Evolutionary conservation across 2,888 invertebrate genomes (phyloP), one percentile per base, ranked within the genome.

Genomic region (Papilio protenor): DNA sequence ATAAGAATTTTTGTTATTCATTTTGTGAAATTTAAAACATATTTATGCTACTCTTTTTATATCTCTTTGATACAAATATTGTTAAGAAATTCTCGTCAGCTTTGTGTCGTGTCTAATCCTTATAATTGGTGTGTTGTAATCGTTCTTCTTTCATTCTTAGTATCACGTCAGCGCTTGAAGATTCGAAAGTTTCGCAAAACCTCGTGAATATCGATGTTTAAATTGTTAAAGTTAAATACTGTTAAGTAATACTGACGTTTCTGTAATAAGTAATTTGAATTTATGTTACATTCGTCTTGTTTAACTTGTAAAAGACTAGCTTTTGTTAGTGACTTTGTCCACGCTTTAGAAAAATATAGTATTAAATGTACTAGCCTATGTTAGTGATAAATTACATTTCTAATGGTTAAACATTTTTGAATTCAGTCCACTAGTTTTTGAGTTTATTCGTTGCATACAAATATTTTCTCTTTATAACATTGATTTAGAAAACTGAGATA

Each of bases 191-290:
- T 70, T 61, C 59, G 33, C 49, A 74, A 75, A 70, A 49, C 69
- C 16, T 57, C 33, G 23, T 57, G 69, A 69, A 27, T 14, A 23
- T 55, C 57, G 18, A 47, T 64, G 40, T 52, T 64, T 27, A 61
- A 77, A 40, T 73, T 52, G 74, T 74, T 69, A 55, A 52, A 33
- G 52, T 69, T 75, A 69, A 69, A 75, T 33, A 45, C 45, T 52
- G 40, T 78, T 78, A 61, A 75, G 77, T 75, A 78, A 78, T 75
- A 75, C 18, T 61, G 55, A 71, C 74, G 49, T 78, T 78, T 61
- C 21, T 8, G 21, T 69, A 69, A 66, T 11, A 66, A n/a, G 1
- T 45, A 2, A 45, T 69, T 69, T 69, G 5, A 40, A 40, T 21
- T 69, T 21, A 69, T 69, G 12, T n/a, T n/a, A 40, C 40, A 40